Evolutionary conservation across 1,140 invertebrate genomes (phyloP).

Genomic region (Pogonomyrmex barbatus): DNA sequence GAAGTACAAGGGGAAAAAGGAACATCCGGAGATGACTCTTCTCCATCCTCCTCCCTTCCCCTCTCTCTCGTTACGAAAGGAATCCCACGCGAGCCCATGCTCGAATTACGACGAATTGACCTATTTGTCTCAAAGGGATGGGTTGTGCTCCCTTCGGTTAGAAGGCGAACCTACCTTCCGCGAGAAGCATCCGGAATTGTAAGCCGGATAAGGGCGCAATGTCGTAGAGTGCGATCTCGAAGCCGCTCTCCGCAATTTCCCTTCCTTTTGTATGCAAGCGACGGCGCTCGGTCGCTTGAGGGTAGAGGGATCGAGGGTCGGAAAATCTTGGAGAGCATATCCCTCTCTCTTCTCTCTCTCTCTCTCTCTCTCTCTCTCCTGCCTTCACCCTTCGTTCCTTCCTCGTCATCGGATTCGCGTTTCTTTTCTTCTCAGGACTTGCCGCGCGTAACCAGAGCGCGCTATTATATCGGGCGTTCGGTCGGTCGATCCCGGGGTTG

Average conservation of each 20-base stretch:
- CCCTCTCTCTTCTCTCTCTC: neutral
- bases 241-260: constrained; percentile 50
- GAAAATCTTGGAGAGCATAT: constrained; percentile 54
- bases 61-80: constrained; percentile 24
- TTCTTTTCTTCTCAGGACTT: constrained; percentile 64
- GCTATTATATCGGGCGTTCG: constrained; percentile 61
- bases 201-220: constrained; percentile 58
- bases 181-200: constrained; percentile 52
- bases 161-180: constrained; percentile 13
- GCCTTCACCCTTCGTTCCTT: neutral
- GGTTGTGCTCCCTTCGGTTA: constrained; percentile 17
- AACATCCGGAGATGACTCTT: constrained; percentile 15
- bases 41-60: neutral
- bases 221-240: constrained; percentile 51
- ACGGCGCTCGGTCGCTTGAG: constrained; percentile 47
- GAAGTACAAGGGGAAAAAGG: neutral
- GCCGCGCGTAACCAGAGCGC: constrained; percentile 62
- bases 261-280: constrained; percentile 59
- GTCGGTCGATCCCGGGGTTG: constrained; percentile 57
- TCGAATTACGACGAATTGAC: constrained; percentile 66
- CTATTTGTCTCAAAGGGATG: constrained; percentile 58
- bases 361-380: neutral
- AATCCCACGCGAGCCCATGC: constrained; percentile 40
- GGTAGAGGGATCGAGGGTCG: constrained; percentile 37
- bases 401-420: constrained; percentile 40